A percentile compares a stretch with the other conserved stretches of the same genome.
Conservation (phyloP, 2,797 vertebrate genomes). For the Phoebastria nigripes region DNA sequence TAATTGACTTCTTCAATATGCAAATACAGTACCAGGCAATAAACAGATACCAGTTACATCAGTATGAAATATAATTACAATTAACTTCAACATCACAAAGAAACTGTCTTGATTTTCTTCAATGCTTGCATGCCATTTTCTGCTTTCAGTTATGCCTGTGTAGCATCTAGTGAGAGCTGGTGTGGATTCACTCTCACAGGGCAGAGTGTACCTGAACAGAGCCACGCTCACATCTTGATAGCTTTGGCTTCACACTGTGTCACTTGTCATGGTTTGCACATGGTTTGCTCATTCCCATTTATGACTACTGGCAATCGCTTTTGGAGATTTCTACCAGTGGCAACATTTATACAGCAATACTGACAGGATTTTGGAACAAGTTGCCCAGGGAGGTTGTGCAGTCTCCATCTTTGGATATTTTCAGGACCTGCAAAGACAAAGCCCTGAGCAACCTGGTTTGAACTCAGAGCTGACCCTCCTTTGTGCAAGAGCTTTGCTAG, state of each 20-base stretch:
- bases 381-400: not conserved
- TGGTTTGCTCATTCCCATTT: not conserved
- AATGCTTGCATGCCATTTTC: not conserved
- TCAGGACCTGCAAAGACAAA: not conserved
- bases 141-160: not conserved
- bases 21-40: conserved; percentile 51
- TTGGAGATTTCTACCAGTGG: not conserved
- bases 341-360: not conserved
- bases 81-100: not conserved
- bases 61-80: conserved; percentile 19
- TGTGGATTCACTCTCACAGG: not conserved
- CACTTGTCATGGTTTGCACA: not conserved
- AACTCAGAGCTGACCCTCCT: not conserved
- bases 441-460: not conserved
- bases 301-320: not conserved
- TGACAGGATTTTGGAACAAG: not conserved
- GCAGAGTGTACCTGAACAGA: not conserved
- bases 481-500: not conserved
- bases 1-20: conserved; percentile 62
- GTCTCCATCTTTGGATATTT: not conserved
- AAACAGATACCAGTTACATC: conserved; percentile 8
- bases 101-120: not conserved
- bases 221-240: not conserved
- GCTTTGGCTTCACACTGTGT: not conserved
- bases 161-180: not conserved